Conservation (phyloP, 2,113 vertebrate species). For the Callionymus lyra region DNA sequence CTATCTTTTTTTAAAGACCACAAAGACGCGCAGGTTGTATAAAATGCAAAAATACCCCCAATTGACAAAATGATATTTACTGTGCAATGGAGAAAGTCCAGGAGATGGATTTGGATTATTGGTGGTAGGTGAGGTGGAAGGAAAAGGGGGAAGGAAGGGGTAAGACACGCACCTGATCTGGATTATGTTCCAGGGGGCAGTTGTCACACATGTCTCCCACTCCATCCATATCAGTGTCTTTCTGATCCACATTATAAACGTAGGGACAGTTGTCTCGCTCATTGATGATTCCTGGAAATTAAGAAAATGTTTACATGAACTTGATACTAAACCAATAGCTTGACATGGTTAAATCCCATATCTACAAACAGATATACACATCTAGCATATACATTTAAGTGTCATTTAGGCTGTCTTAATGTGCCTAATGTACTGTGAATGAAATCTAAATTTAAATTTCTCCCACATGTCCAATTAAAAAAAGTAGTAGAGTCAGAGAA, state of each 20-base stretch:
- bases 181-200: conserved; percentile 95
- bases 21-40: conserved; percentile 20
- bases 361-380: too few relatives aligned
- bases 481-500: too few relatives aligned
- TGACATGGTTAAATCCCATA: too few relatives aligned
- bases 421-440: too few relatives aligned
- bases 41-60: conserved; percentile 38
- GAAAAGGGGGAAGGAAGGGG: conserved; percentile 16
- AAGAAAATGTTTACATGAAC: too few relatives aligned
- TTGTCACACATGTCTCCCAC: conserved; percentile 98
- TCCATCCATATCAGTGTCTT: conserved; percentile 90
- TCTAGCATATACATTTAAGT: too few relatives aligned
- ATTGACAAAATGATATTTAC: conserved; percentile 44
- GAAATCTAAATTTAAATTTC: too few relatives aligned
- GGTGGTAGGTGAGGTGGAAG: conserved; percentile 37
- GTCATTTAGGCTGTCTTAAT: too few relatives aligned
- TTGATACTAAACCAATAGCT: too few relatives aligned
- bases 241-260: conserved; percentile 95
- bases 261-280: conserved; percentile 93
- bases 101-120: conserved; percentile 36
- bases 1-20: conserved; percentile 20
- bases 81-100: conserved; percentile 32
- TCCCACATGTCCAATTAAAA: too few relatives aligned
- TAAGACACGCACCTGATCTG: conserved; percentile 81
- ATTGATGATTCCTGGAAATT: conserved; percentile 81